Percentiles rank a stretch among this genome's conserved stretches.
phyloP scores from a whole-genome alignment of 1,140 invertebrate species.

The Ylistrum balloti region DNA sequence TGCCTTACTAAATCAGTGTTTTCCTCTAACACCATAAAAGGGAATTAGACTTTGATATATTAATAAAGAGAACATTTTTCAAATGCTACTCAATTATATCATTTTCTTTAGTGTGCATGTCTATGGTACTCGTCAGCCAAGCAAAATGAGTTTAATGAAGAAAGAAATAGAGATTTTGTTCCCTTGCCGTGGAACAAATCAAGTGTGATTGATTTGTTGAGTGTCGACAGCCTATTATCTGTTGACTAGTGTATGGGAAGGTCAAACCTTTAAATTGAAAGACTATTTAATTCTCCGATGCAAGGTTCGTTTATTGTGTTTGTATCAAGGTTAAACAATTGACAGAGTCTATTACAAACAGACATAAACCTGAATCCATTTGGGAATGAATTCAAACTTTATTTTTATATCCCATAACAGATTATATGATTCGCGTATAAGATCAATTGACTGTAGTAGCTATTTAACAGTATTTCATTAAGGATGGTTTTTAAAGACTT shows the following conservation, averaged over 20 bases:
- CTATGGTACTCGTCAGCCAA: background rate
- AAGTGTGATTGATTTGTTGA: background rate
- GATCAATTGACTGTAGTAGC: background rate
- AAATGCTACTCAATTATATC: background rate
- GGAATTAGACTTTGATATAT: background rate
- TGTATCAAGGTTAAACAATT: slow-evolving; percentile 34
- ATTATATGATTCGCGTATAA: background rate
- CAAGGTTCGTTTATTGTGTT: background rate
- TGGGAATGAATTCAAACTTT: background rate
- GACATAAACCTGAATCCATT: background rate
- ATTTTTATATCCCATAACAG: background rate
- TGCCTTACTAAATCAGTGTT: too few relatives aligned
- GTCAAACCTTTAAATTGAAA: background rate
- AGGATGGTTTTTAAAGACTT: background rate
- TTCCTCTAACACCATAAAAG: background rate
- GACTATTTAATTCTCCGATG: background rate
- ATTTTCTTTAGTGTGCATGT: slow-evolving; percentile 8
- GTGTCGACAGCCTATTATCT: background rate
- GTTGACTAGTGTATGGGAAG: background rate
- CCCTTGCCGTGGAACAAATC: background rate
- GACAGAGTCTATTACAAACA: slow-evolving; percentile 1
- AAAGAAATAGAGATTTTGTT: background rate
- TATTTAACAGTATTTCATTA: background rate
- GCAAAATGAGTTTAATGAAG: background rate
- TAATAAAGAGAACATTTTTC: background rate